Base-by-base conservation (phyloP, 2,797 vertebrate genomes). In the Gastrophryne carolinensis region DNA sequence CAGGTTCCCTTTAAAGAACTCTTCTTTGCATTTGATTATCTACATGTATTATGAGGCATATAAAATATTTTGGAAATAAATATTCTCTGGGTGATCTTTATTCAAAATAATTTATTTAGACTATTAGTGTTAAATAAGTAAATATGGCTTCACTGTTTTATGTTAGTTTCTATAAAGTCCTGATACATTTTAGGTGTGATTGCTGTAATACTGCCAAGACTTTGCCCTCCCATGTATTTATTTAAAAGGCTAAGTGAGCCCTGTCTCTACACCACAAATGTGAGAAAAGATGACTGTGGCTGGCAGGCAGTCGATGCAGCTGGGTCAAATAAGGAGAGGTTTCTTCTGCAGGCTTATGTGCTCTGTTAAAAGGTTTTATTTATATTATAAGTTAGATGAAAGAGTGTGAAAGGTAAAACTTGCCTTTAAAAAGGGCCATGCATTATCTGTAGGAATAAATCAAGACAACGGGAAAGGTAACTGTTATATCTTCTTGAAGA, bases 281-380 rank as follows among this genome's bases (percentile, higher is more conserved):
- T 60, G 29, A 58, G 29, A 58, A 58, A 32, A 37, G 57, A 34
- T 60, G 19, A 37, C 57, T 60, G 56, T 58, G 32, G 57, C 10
- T 13, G 19, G 30, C 57, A 35, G 5, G 17, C 12, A 54, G 52
- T 23, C 10, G 30, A 32, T 37, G 19, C 23, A 34, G 35, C 32
- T 60, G 23, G 10, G 17, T 60, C 19, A 60, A 4, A 24, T 60
- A 37, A 23, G 11, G 57, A 60, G 17, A 60, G 5, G 32, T 6
- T 8, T 37, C 8, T 37, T 1, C 21, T 21, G 6, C 11, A 27
- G 52, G 26, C 8, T 54, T 54, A 26, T 54, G 1, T 54, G 12
- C 11, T 17, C 15, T 47, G 15, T 47, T 17, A 47, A 47, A 5
- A 5, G 19, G 12, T n/a, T 47, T 13, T 4, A 47, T 12, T n/a